Evolutionary conservation across 1,140 invertebrate species (phyloP).

Genomic region (Saxidomus purpurata): DNA sequence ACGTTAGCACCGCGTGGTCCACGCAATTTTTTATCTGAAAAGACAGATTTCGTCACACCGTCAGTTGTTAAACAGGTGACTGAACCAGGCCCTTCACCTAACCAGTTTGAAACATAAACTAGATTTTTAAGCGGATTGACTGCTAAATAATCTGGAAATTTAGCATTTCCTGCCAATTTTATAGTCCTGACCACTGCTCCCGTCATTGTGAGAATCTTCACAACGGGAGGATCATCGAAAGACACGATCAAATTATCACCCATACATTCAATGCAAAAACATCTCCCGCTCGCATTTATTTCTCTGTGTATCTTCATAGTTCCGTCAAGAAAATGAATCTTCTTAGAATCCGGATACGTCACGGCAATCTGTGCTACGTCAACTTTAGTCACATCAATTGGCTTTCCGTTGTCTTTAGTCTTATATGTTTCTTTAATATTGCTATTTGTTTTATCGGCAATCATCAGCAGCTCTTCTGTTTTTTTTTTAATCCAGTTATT

Average conservation of each 20-base stretch:
- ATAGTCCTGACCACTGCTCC: neutral
- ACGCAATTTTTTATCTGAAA: neutral
- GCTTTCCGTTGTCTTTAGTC: neutral
- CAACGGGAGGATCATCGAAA: neutral
- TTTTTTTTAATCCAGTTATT: neutral
- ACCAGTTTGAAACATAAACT: too few relatives aligned
- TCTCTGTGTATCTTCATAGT: too few relatives aligned
- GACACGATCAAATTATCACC: neutral
- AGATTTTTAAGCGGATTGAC: neutral
- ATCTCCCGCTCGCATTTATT: neutral
- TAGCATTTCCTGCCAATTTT: neutral
- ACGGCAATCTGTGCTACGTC: neutral
- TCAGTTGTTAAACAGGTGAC: neutral
- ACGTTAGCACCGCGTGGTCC: neutral
- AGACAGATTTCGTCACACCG: neutral
- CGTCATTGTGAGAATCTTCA: neutral
- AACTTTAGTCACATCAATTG: neutral
- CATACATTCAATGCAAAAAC: neutral
- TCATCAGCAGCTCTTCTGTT: neutral
- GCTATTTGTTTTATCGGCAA: neutral
- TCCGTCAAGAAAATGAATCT: neutral
- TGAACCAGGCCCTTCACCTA: neutral
- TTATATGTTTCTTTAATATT: neutral
- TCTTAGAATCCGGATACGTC: neutral
- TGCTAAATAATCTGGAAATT: neutral